phyloP scores from a whole-genome alignment of 2,888 invertebrate species.

The Meta bourneti region DNA sequence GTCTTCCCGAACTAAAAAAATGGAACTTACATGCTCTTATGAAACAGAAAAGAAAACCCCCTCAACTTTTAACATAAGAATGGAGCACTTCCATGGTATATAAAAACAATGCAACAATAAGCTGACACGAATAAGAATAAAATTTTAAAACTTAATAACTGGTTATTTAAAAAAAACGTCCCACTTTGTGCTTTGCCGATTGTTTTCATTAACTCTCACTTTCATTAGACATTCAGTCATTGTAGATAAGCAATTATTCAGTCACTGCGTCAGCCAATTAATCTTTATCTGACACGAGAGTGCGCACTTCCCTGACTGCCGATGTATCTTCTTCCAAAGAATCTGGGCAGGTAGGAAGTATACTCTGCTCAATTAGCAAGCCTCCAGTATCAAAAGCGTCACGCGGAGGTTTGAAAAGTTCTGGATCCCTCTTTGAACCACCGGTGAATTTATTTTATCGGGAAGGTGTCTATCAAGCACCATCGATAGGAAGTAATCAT shows the following conservation, averaged over 20 bases:
- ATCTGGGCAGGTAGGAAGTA: not conserved
- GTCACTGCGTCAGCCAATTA: not conserved
- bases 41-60: not conserved
- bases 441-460: conserved; percentile 18
- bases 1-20: not conserved
- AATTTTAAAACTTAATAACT: conserved; percentile 1
- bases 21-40: conserved; percentile 1
- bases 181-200: not conserved
- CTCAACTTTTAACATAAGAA: not conserved
- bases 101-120: not conserved
- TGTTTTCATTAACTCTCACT: not conserved
- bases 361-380: not conserved
- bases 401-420: not conserved
- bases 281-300: not conserved
- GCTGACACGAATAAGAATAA: conserved; percentile 1
- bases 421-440: not conserved
- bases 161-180: not conserved
- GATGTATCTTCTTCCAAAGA: conserved; percentile 17
- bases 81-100: not conserved
- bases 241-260: not conserved
- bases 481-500: not conserved
- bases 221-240: not conserved
- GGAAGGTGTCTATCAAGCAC: not conserved
- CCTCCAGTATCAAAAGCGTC: not conserved
- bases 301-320: not conserved